Base-by-base conservation (phyloP, 2,888 invertebrate genomes). In the Caenorhabditis sp. region DNA sequence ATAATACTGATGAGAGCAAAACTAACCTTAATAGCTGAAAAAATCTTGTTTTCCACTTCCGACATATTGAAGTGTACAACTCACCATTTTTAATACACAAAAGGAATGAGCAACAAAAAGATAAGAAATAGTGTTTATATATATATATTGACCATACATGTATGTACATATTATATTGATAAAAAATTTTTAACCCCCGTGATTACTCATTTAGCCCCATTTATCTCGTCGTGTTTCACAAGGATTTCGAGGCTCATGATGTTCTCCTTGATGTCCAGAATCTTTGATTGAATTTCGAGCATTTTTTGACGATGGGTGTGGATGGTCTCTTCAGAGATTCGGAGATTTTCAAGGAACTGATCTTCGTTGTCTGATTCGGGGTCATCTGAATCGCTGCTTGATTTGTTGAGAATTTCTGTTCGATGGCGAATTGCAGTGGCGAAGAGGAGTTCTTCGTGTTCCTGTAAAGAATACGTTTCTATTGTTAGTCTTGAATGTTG, bases 231-330 rank as follows among this genome's bases (percentile, higher is more conserved):
- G 7, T 21, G 8, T 52, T 52, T 52, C 3, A 52, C 21, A 21
- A 52, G 52, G 1, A 21, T 52, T 12, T 52, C 52, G 4, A 52
- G 23, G 21, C 52, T 52, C 52, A 67, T 25, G 63, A 70, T 70
- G 43, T 65, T 70, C 59, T 70, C 70, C 38, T 70, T 70, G 25
- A 66, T 70, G 20, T 70, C 70, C 54, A 70, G 63, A 26, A 70
- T 70, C 27, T 66, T 59, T 3, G 63, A 66, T n/a, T 70, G 70
- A 26, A 70, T 70, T 10, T 70, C 70, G 50, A 70, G 58, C 5
- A 70, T 70, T 63, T 67, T 70, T 17, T 66, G 66, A 38, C 70
- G 70, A 26, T 70, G 70, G n/a, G 43, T 26, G 59, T 70, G 70
- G 10, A 20, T 8, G n/a, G 5, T 20, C 21, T 52, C n/a, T 21